Evolutionary conservation across 2,888 invertebrate species (phyloP), one percentile per base, ranked within the genome.

Genomic region (Sepioteuthis lessoniana): DNA sequence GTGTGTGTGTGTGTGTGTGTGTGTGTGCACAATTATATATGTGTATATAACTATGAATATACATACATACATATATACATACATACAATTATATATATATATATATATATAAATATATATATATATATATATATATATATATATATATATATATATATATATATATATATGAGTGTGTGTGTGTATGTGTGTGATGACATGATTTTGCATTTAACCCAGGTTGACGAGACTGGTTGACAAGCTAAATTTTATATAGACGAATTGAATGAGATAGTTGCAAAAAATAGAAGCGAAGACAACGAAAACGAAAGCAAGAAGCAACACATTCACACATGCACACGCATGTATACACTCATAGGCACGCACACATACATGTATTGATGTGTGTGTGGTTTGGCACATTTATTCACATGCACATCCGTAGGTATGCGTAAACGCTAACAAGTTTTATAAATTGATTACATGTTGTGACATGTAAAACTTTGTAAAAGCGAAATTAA

Each of bases 401-500:
- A 76, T n/a, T 7, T 10, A 0, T 31, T 76, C 76, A 8, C 76
- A 31, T 76, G 76, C 13, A 31, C 31, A 76, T 31, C 10, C n/a
- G 7, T n/a, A 31, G 31, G 31, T 31, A 8, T 5, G 31, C 31
- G n/a, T 76, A 76, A 76, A 76, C n/a, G 8, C 31, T 31, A n/a
- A 31, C n/a, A 76, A n/a, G 10, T 76, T 76, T 76, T n/a, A 8
- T 76, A 76, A 76, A 76, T 35, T 76, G 76, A 76, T 76, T 19
- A 25, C 35, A 10, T 4, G 76, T 76, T 10, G 10, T 4, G 76
- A n/a, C 16, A n/a, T n/a, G n/a, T n/a, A n/a, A n/a, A 76, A 76
- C n/a, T 76, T 76, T n/a, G n/a, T 76, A n/a, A 76, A 76, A 76
- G 76, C 31, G 76, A 76, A n/a, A 76, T 76, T 76, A 76, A n/a